phyloP scores from a whole-genome alignment of 2,888 invertebrate species.

The Leucophenga montana region DNA sequence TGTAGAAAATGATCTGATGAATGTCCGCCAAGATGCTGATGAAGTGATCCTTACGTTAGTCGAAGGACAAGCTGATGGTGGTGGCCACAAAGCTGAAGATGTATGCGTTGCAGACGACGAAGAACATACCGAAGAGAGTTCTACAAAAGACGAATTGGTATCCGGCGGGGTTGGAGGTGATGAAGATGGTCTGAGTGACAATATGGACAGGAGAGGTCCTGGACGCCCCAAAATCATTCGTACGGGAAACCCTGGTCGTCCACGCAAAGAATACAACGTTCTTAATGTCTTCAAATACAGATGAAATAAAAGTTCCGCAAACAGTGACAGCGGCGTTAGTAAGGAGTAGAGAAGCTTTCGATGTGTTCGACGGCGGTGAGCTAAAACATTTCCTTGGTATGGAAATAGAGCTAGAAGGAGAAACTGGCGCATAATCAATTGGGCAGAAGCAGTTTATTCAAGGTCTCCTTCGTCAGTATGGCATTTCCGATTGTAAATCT shows the following conservation, averaged over 20 bases:
- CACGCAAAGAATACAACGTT: conserved; percentile 11
- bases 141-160: too few relatives aligned
- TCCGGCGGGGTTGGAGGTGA: neutral
- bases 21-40: neutral
- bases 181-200: neutral
- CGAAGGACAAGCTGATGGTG: neutral
- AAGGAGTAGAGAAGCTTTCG: conserved; percentile 34
- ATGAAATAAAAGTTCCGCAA: neutral
- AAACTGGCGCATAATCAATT: too few relatives aligned
- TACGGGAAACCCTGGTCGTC: conserved; percentile 17
- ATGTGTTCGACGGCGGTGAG: too few relatives aligned
- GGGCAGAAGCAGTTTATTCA: too few relatives aligned
- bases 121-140: too few relatives aligned
- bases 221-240: conserved; percentile 12
- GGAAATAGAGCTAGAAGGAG: too few relatives aligned
- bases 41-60: neutral
- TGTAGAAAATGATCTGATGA: neutral
- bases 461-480: too few relatives aligned
- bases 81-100: neutral
- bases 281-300: conserved; percentile 19
- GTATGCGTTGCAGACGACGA: neutral
- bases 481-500: too few relatives aligned
- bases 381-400: too few relatives aligned
- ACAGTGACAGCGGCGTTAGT: neutral
- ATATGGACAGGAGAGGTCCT: neutral